phyloP scores from a whole-genome alignment of 1,140 invertebrate species.

The Tribolium castaneum region DNA sequence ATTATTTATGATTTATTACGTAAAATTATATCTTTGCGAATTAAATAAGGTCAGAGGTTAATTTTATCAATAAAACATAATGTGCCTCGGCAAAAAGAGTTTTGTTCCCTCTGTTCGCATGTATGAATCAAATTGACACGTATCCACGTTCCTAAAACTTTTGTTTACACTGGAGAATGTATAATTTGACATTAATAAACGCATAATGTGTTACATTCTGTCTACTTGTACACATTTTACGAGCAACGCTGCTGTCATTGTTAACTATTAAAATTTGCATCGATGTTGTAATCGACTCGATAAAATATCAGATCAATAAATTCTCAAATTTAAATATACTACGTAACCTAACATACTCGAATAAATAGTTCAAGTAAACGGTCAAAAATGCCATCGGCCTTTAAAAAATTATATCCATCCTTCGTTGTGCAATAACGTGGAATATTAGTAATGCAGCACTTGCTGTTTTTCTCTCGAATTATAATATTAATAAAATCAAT shows the following conservation, averaged over 20 bases:
- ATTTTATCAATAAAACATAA: not conserved
- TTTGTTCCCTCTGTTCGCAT: not conserved
- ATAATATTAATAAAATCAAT: not conserved
- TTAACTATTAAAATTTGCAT: not conserved
- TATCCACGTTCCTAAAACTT: not conserved
- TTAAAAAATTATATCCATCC: too few relatives aligned
- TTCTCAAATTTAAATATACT: not conserved
- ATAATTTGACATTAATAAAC: not conserved
- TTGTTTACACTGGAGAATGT: constrained; percentile 13
- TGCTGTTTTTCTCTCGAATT: not conserved
- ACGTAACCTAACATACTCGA: not conserved
- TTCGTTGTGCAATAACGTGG: too few relatives aligned
- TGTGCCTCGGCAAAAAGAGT: not conserved
- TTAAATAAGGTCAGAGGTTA: constrained; percentile 21
- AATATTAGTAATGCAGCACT: not conserved
- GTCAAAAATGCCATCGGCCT: not conserved
- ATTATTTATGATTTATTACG: not conserved
- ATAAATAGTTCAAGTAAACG: not conserved
- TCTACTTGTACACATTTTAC: not conserved
- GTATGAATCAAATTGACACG: not conserved
- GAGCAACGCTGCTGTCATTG: not conserved
- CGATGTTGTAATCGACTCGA: not conserved
- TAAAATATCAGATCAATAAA: not conserved
- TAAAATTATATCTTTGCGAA: constrained; percentile 27
- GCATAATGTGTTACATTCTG: not conserved